These are phyloP conservation scores for Strigamia transsilvanica DNA, from an alignment of 2,888 invertebrate species.

Conservation along the genomic window DNA sequence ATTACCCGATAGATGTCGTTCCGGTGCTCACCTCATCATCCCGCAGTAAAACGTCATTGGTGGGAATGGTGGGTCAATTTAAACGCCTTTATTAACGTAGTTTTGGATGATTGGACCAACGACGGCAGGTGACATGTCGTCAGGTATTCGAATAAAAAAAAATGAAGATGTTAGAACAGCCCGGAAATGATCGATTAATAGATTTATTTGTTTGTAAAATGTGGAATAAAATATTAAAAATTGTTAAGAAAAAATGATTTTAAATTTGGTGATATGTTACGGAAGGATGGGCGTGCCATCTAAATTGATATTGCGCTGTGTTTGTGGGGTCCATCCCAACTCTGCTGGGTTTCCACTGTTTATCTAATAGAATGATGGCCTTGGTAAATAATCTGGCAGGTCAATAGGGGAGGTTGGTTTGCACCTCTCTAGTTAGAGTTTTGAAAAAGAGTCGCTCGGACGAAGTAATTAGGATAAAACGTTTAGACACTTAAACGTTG, in stretches of 20 bases:
- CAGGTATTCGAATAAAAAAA: not conserved
- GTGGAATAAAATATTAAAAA: too few species aligned
- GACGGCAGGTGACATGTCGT: not conserved
- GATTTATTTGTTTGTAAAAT: too few species aligned
- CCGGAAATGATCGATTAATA: not conserved
- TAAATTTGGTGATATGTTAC: too few species aligned
- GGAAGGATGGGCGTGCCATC: too few species aligned
- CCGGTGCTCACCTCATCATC: not conserved
- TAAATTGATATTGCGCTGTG: not conserved
- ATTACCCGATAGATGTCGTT: not conserved
- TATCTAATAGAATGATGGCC: not conserved
- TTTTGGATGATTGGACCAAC: not conserved
- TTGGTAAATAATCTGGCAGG: not conserved
- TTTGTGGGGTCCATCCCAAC: not conserved
- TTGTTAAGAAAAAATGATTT: too few species aligned
- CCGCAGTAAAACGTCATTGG: constrained; percentile 8
- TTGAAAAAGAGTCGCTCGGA: not conserved
- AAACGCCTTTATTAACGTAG: not conserved
- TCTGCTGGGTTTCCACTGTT: not conserved
- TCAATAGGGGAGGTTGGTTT: not conserved
- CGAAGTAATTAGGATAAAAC: not conserved
- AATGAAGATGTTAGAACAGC: not conserved
- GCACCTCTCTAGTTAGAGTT: not conserved
- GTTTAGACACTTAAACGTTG: not conserved
- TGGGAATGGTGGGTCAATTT: not conserved